Base-by-base conservation (phyloP, 2,113 vertebrate species). In the Eudyptes chrysolophus region DNA sequence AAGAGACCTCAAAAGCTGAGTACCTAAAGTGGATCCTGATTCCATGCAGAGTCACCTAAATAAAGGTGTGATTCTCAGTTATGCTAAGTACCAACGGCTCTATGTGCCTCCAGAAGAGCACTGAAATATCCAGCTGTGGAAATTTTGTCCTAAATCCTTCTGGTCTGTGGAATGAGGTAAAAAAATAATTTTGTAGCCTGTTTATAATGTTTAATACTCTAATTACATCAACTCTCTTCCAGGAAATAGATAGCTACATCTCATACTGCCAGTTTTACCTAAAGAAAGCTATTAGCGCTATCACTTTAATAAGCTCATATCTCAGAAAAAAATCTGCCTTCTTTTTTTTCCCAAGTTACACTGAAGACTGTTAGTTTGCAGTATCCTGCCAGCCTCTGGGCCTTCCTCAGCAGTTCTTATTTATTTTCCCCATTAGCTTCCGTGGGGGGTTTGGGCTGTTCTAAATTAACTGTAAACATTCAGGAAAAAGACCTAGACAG, bases 361-460 rank as follows among this genome's bases (percentile, higher is more conserved):
- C 58, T 55, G 25, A 80, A 84, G 44, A 49, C 30, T 62, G 8
- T 65, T 66, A 51, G 25, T 57, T 30, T 94, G 42, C 36, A 72
- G 52, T 40, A 92, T 54, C 79, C 62, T 83, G 71, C 34, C 62
- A 89, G 58, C 19, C 89, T 80, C 71, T 76, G 36, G 65, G 48
- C 32, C 68, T 80, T 96, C 72, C 80, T 94, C 80, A 71, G 85
- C 71, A 89, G 38, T 84, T 94, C 88, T 92, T 93, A 84, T 70
- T 93, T 75, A 82, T 94, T 95, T 83, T 77, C 38, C 20, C 46
- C 44, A 60, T 29, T 89, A 79, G 90, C 76, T 87, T 89, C 69
- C 92, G 68, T 86, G 48, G 60, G 76, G 84, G 64, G 81, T 94
- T 92, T 60, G 55, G 86, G 16, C 64, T 97, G 84, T 83, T 94